These are phyloP conservation scores for Todiramphus saurophagus DNA, from an alignment of 2,113 vertebrate genomes.

Conservation along the genomic window DNA sequence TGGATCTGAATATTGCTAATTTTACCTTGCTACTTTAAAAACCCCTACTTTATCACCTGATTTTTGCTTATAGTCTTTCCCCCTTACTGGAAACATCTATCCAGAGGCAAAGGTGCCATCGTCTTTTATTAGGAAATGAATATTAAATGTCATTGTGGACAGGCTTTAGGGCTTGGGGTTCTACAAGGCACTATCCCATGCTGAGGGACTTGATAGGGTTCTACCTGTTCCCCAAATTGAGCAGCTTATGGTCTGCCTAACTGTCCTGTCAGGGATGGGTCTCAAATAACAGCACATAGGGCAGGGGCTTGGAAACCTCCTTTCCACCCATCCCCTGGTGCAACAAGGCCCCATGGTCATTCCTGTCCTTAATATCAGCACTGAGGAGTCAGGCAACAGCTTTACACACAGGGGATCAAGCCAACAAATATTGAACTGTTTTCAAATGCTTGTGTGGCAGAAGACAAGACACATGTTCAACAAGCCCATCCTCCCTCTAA, in stretches of 20 bases:
- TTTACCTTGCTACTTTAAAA: not conserved
- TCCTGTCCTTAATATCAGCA: not conserved
- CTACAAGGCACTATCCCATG: fast-evolving
- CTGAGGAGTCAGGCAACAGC: not conserved
- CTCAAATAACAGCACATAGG: not conserved
- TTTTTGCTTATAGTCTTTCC: not conserved
- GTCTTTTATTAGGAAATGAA: not conserved
- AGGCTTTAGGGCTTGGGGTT: not conserved
- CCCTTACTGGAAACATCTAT: fast-evolving
- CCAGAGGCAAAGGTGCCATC: not conserved
- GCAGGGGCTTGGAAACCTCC: not conserved
- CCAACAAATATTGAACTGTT: not conserved
- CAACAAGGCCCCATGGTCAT: fast-evolving
- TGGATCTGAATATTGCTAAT: not conserved
- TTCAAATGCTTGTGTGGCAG: not conserved
- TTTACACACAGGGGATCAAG: not conserved
- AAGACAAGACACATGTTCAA: not conserved
- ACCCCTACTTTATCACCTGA: not conserved
- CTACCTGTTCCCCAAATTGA: not conserved
- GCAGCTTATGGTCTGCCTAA: not conserved
- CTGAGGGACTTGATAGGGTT: fast-evolving
- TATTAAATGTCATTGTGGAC: not conserved
- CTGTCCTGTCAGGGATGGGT: not conserved
- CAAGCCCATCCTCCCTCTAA: not conserved
- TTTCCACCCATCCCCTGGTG: not conserved